phyloP scores from a whole-genome alignment of 1,140 invertebrate genomes.

The Brachionus koreanus region DNA sequence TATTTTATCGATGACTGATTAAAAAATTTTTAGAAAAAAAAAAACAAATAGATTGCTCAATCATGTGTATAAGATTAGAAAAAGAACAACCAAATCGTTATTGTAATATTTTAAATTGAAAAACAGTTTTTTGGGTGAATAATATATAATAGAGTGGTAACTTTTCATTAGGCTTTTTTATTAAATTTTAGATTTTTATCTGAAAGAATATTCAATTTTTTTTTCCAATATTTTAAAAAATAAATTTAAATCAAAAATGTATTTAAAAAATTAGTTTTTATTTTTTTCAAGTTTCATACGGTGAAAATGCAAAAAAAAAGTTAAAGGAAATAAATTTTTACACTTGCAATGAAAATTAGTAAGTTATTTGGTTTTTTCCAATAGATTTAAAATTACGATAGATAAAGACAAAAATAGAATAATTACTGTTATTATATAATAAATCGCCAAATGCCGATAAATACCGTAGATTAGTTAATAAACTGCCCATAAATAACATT shows the following conservation, averaged over 20 bases:
- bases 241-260: neutral
- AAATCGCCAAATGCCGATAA: neutral
- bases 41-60: too few relatives aligned
- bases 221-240: too few relatives aligned
- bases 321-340: constrained; percentile 23
- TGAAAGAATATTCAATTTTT: too few relatives aligned
- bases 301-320: neutral
- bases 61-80: too few relatives aligned
- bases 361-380: neutral
- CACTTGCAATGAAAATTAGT: neutral
- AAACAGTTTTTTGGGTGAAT: too few relatives aligned
- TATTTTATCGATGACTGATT: too few relatives aligned
- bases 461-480: neutral
- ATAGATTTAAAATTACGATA: neutral
- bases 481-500: neutral
- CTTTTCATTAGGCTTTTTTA: too few relatives aligned
- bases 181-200: too few relatives aligned
- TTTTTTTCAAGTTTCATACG: neutral
- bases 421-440: neutral
- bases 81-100: too few relatives aligned
- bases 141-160: too few relatives aligned
- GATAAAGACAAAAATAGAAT: neutral
- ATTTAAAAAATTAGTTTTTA: neutral
- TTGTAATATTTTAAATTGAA: too few relatives aligned
- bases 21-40: too few relatives aligned